These are phyloP conservation scores for Melipona bicolor DNA, from an alignment of 2,888 invertebrate genomes.

Conservation along the genomic window DNA sequence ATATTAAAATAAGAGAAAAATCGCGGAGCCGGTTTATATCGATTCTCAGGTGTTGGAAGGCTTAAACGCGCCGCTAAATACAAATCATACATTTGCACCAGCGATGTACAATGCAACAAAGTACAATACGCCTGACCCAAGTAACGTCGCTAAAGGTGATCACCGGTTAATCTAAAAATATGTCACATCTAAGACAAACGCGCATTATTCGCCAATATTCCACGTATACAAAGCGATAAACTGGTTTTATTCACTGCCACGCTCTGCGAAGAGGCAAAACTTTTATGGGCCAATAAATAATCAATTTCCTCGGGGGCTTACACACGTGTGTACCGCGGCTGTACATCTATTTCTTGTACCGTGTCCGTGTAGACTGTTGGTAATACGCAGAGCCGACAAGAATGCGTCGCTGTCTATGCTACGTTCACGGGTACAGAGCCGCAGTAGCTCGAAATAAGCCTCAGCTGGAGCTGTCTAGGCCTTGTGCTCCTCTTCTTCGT, in stretches of 20 bases:
- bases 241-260: conserved; percentile 48
- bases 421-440: conserved; percentile 24
- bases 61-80: neutral
- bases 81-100: neutral
- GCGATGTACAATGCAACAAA: neutral
- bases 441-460: conserved; percentile 66
- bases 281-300: conserved; percentile 64
- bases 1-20: too few relatives aligned
- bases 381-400: conserved; percentile 23
- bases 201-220: conserved; percentile 19
- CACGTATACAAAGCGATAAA: conserved; percentile 42
- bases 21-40: too few relatives aligned
- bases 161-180: neutral
- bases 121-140: neutral
- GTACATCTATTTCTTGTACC: conserved; percentile 15
- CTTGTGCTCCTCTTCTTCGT: conserved; percentile 12
- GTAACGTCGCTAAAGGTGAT: neutral
- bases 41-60: too few relatives aligned
- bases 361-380: neutral
- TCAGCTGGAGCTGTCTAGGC: conserved; percentile 69
- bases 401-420: conserved; percentile 21
- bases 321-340: conserved; percentile 3
- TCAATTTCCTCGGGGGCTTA: conserved; percentile 65
- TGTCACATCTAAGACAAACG: neutral
- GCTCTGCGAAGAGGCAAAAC: conserved; percentile 45